Conservation (phyloP, 2,888 invertebrate species). For the Celastrina argiolus region DNA sequence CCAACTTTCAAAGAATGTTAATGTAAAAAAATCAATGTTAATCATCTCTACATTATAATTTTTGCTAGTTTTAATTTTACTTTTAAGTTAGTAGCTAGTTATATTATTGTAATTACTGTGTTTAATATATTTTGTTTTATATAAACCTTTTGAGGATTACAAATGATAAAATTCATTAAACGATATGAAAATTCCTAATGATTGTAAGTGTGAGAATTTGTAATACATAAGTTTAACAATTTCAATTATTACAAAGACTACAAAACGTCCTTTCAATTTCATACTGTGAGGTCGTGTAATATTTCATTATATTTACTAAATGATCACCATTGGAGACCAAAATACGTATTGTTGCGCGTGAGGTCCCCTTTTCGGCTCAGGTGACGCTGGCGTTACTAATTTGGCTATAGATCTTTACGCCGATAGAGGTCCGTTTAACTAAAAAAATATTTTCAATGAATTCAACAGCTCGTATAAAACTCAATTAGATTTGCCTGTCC, state of each 20-base stretch:
- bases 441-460: conserved; percentile 44
- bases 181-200: neutral
- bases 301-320: conserved; percentile 67
- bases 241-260: conserved; percentile 8
- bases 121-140: too few species aligned
- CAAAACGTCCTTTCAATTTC: conserved; percentile 19
- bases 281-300: conserved; percentile 64
- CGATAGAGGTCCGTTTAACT: conserved; percentile 37
- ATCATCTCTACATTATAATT: too few species aligned
- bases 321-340: conserved; percentile 57
- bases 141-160: too few species aligned
- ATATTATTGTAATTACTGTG: too few species aligned
- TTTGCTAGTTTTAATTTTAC: too few species aligned
- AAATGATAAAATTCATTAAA: neutral
- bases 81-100: too few species aligned
- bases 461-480: conserved; percentile 56
- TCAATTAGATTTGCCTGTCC: conserved; percentile 48
- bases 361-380: conserved; percentile 68
- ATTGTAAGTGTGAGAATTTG: neutral
- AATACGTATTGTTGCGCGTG: conserved; percentile 66
- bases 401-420: conserved; percentile 38
- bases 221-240: neutral
- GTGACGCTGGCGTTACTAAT: conserved; percentile 73
- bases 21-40: too few species aligned
- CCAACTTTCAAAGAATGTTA: too few species aligned